Conservation (phyloP, 2,888 invertebrate species). For the Oxystoma pomonae region DNA sequence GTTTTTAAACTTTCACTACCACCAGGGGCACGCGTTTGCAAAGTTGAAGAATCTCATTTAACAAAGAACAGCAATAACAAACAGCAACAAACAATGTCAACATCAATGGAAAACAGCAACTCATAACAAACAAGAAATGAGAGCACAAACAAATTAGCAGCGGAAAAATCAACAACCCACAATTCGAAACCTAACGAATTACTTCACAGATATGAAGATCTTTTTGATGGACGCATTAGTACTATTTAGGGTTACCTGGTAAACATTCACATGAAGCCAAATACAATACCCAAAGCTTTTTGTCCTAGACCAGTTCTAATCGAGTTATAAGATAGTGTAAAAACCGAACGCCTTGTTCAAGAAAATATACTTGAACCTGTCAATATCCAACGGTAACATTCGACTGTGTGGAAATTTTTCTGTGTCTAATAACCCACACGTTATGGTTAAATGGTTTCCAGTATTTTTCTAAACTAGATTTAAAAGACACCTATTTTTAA, state of each 20-base stretch:
- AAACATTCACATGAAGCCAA: conserved; percentile 9
- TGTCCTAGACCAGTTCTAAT: conserved; percentile 11
- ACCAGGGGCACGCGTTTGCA: neutral
- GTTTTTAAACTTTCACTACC: neutral
- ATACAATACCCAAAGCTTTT: conserved; percentile 7
- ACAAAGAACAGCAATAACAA: no score
- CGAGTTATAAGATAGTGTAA: conserved; percentile 23
- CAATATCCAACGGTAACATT: conserved; percentile 25
- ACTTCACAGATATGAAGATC: neutral
- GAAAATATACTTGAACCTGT: conserved; percentile 26
- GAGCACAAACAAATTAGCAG: neutral
- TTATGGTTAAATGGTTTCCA: neutral
- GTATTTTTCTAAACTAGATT: conserved; percentile 8
- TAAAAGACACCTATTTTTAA: conserved; percentile 8
- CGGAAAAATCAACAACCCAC: neutral
- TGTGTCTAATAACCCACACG: conserved; percentile 22
- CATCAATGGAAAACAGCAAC: neutral
- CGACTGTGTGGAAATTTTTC: conserved; percentile 27
- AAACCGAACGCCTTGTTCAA: conserved; percentile 22
- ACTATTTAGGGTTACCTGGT: conserved; percentile 6
- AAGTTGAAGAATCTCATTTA: conserved; percentile 19
- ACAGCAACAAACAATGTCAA: no score
- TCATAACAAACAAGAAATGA: neutral
- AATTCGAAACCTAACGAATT: neutral
- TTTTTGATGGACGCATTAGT: conserved; percentile 9